Conservation (phyloP, 2,888 invertebrate species). For the Sabatieria punctata region DNA sequence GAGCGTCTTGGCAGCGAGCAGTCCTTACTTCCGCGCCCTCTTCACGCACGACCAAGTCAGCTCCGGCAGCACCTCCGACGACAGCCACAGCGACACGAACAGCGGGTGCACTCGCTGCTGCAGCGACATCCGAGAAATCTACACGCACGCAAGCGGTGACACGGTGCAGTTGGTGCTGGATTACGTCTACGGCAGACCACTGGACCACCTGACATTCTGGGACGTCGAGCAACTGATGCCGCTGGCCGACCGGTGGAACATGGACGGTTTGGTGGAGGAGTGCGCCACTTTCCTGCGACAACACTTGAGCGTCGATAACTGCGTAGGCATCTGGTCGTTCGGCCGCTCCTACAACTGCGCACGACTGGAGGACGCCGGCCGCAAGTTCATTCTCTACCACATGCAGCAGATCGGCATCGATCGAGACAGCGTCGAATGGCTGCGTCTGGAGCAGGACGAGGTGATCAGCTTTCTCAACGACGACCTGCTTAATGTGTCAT, state of each 20-base stretch:
- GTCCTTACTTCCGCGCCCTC: conserved; percentile 6
- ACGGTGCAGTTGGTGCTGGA: background rate
- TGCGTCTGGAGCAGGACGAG: background rate
- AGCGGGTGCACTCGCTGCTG: background rate
- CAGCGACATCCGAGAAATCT: background rate
- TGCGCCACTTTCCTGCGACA: conserved; percentile 2
- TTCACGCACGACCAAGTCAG: background rate
- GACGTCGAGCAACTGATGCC: conserved; percentile 1
- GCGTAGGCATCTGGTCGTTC: conserved; percentile 5
- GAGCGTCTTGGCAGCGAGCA: conserved; percentile 4
- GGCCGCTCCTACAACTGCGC: background rate
- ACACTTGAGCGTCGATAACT: conserved; percentile 1
- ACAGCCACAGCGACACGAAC: background rate
- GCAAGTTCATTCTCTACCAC: conserved; percentile 1
- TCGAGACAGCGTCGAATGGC: conserved; percentile 1
- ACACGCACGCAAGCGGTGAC: background rate
- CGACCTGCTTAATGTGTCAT: conserved; percentile 1
- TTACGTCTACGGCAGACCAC: no score
- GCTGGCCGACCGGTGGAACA: conserved; percentile 5
- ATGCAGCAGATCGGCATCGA: background rate
- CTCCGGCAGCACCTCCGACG: no score
- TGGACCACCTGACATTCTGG: background rate
- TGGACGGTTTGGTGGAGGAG: background rate
- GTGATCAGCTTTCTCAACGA: background rate
- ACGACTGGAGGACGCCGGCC: background rate